Evolutionary conservation across 1,140 invertebrate genomes (phyloP), one percentile per base, ranked within the genome.

Genomic region (Drosophila arizonae): DNA sequence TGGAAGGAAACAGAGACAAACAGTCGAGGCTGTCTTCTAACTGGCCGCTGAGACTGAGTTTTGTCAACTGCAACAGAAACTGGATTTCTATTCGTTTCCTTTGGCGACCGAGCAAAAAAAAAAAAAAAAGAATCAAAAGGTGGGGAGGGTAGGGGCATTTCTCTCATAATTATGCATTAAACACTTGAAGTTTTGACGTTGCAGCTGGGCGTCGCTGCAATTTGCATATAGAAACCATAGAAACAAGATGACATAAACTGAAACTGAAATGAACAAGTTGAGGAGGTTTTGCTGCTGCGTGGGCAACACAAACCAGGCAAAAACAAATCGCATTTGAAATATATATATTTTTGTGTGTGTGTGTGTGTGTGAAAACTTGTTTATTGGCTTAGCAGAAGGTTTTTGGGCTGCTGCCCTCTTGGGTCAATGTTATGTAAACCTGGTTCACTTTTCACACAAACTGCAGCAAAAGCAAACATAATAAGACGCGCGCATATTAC

Each of bases 391-490:
- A 87, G 76, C 43, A 15, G 36, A 41, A 21, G 6, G 56, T 39
- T 58, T 62, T 51, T 58, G 55, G 61, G 66, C 57, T 26, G 21
- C 28, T 69, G 63, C 57, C 71, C 64, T 61, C 65, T 62, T 87
- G 84, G 84, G 84, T 87, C 84, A 87, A 87, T 87, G 84, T 87
- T 87, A 87, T 87, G 84, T 88, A 87, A 87, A 88, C 84, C 79
- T 87, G 84, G 84, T 87, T 87, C 84, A 87, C 84, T 88, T 87
- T 87, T 82, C 55, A 50, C 72, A 70, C 70, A 72, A 69, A 75
- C 36, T 41, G 61, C 73, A 74, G 72, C 77, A 63, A 62, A 15
- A 74, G 41, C 56, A 50, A 57, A 72, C 80, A 82, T 79, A 82
- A 82, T 76, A 79, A 72, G 65, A 39, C 66, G 68, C 63, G 36